A percentile compares a stretch with the other conserved stretches of the same genome.
phyloP scores from a whole-genome alignment of 1,140 invertebrate species.

The Augochlora pura region DNA sequence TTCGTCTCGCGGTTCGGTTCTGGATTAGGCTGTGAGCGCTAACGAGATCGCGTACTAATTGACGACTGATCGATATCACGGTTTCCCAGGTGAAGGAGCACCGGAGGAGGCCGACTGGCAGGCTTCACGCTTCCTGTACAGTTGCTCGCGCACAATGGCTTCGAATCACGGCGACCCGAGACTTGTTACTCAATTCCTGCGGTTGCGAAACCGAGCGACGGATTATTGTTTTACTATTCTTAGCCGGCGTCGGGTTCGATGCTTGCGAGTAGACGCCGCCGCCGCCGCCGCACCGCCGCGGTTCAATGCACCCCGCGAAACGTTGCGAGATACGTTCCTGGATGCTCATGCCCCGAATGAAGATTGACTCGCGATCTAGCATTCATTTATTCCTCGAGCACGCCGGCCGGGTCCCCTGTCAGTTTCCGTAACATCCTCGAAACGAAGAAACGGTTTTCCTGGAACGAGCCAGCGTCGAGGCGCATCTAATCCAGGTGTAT shows the following conservation, averaged over 20 bases:
- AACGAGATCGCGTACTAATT: constrained; percentile 19
- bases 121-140: constrained; percentile 1
- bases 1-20: background rate
- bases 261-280: background rate
- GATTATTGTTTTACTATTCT: constrained; percentile 50
- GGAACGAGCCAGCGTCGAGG: too few species aligned
- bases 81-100: background rate
- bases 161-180: background rate
- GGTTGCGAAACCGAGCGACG: constrained; percentile 31
- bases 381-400: too few species aligned
- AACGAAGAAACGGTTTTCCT: too few species aligned
- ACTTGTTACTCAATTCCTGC: constrained; percentile 37
- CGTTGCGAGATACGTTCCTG: background rate
- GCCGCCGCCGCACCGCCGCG: background rate
- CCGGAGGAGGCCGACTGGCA: background rate
- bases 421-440: too few species aligned
- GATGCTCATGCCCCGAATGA: background rate
- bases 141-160: background rate
- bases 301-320: background rate
- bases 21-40: background rate
- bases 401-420: too few species aligned
- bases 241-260: constrained; percentile 13
- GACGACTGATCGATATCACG: constrained; percentile 1
- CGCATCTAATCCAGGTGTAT: too few species aligned
- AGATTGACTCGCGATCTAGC: background rate